These are phyloP conservation scores for Phymanthus crucifer DNA, from an alignment of 92 coral and sea anemone species.

Conservation along the genomic window DNA sequence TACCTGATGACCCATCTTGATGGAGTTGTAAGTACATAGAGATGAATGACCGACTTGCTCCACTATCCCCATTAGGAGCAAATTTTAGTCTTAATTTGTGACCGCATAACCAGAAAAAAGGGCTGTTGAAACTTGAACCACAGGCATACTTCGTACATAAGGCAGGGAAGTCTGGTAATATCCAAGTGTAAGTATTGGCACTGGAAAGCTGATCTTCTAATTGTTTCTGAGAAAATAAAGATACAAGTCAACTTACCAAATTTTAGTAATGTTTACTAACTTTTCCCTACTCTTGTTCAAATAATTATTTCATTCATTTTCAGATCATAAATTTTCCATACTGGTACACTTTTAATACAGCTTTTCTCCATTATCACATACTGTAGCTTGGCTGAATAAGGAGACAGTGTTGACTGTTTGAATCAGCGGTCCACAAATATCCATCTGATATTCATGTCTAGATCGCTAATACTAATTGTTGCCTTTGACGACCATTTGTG, in stretches of 20 bases:
- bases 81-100: not conserved
- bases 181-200: not conserved
- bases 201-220: not conserved
- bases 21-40: not conserved
- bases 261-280: no score
- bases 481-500: no score
- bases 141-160: not conserved
- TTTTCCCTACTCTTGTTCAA: no score
- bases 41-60: not conserved
- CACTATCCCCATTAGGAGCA: not conserved
- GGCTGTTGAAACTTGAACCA: not conserved
- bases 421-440: no score
- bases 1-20: not conserved
- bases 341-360: no score
- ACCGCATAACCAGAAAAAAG: not conserved
- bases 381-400: no score
- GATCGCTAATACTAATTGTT: no score
- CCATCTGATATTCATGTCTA: no score
- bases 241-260: not conserved
- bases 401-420: no score
- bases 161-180: not conserved
- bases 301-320: no score
- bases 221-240: not conserved
- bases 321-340: no score
- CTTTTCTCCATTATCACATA: no score